A percentile compares a stretch with the other conserved stretches of the same genome.
Evolutionary conservation across 2,797 vertebrate genomes (phyloP).

Genomic region (Anabacerthia variegaticeps): DNA sequence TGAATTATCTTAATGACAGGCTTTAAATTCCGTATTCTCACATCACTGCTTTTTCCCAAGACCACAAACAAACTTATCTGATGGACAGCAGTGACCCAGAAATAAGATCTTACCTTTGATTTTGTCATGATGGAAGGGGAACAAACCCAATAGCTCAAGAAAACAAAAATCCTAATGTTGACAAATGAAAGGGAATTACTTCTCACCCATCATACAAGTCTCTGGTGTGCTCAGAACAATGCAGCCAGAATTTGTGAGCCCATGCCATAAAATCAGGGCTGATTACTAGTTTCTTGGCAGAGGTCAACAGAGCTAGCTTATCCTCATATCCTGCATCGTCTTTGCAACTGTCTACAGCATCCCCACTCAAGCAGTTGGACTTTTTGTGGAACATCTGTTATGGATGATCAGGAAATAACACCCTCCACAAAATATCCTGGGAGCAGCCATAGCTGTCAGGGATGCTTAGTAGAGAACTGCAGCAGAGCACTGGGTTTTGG

Average conservation of each 20-base stretch:
- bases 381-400: not conserved
- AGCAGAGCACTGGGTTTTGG: not conserved
- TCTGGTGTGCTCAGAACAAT: not conserved
- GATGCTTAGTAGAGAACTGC: not conserved
- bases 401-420: not conserved
- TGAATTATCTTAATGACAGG: slow-evolving; percentile 29
- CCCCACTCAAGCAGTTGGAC: not conserved
- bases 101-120: slow-evolving; percentile 60
- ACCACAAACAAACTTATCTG: slow-evolving; percentile 57
- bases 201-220: not conserved
- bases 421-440: not conserved
- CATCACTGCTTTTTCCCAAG: slow-evolving; percentile 28
- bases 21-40: slow-evolving; percentile 46
- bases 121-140: not conserved
- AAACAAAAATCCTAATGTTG: slow-evolving; percentile 34
- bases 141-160: slow-evolving; percentile 20
- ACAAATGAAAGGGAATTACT: slow-evolving; percentile 46
- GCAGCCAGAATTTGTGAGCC: not conserved
- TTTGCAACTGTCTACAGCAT: not conserved
- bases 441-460: not conserved
- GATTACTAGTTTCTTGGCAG: not conserved
- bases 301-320: not conserved
- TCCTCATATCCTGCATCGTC: not conserved
- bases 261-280: not conserved
- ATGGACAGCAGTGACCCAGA: slow-evolving; percentile 49